Base-by-base conservation (phyloP, 1,140 invertebrate species). In the Drosophila pectinifera region DNA sequence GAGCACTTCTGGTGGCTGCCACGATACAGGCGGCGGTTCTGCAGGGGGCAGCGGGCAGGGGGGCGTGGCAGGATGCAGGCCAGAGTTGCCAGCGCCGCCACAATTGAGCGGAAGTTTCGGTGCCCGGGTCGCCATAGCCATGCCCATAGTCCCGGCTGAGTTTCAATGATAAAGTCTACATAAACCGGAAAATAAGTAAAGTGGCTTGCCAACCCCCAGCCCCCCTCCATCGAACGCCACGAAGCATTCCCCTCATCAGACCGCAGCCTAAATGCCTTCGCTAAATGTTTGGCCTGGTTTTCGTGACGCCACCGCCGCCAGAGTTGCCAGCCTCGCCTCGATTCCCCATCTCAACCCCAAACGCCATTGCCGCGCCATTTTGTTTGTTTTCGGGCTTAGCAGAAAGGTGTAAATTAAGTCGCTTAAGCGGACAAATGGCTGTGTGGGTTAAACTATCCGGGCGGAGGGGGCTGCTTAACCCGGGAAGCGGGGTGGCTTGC, bases 171-270 rank as follows among this genome's bases (percentile, higher is more conserved):
- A 85, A 85, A 85, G 81, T 80, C 81, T 68, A 85, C 81, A 85
- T 86, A 85, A 85, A 85, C 73, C 81, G 81, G 82, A 84, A 85
- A 85, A 81, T 85, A 80, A 85, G 82, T 85, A 85, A 85, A 85
- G 77, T 85, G 81, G 73, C 81, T 74, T 69, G 63, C 68, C 64
- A 53, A n/a, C 48, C 75, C 64, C 10, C 45, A 28, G 8, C 34
- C 26, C 14, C 11, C 1, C n/a, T 4, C 11, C 20, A 1, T 22
- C 48, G 48, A 51, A 18, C 28, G 28, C 48, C 49, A 18, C 49
- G 31, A 53, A 53, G 36, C 49, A 53, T 36, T 36, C 49, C 41
- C 63, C 64, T 28, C 49, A 46, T 48, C 65, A 56, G 67, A 70
- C 68, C 68, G 34, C 64, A 70, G 64, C 64, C 80, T 79, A 83